Percentiles rank a stretch among this genome's conserved stretches.
phyloP scores from a whole-genome alignment of 30 jellyfish, hydroid and myxozoan genomes.

The Catostylus mosaicus region DNA sequence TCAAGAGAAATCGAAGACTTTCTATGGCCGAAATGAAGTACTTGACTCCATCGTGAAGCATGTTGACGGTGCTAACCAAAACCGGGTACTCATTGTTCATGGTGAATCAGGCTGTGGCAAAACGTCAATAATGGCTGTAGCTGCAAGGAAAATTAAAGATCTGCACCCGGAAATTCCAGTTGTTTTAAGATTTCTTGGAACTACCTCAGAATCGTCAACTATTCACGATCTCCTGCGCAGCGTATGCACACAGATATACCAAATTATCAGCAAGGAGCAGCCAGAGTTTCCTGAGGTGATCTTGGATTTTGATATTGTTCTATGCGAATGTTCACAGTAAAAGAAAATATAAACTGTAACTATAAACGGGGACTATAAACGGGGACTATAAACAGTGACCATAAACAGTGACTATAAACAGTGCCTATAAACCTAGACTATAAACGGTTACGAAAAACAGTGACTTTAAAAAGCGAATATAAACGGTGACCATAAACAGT shows the following conservation, averaged over 20 bases:
- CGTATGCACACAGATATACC: slow-evolving; percentile 68
- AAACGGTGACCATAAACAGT: too few species aligned
- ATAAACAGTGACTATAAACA: too few species aligned
- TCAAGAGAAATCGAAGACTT: slow-evolving; percentile 60
- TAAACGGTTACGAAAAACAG: too few species aligned
- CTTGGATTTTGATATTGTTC: neutral
- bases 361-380: too few species aligned
- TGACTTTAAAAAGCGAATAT: too few species aligned
- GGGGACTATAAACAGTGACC: too few species aligned
- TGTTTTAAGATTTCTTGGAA: slow-evolving; percentile 79
- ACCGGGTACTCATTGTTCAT: slow-evolving; percentile 55
- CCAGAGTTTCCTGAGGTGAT: slow-evolving; percentile 60
- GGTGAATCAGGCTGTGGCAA: slow-evolving; percentile 94
- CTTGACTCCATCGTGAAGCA: slow-evolving; percentile 48
- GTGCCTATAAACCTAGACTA: too few species aligned
- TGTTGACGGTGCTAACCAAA: slow-evolving; percentile 23
- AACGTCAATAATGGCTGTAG: slow-evolving; percentile 84
- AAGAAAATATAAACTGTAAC: too few species aligned
- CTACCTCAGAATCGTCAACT: slow-evolving; percentile 84
- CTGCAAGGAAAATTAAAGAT: slow-evolving; percentile 61
- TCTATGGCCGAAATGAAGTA: slow-evolving; percentile 77
- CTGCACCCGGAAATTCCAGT: slow-evolving; percentile 44
- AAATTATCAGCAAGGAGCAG: neutral
- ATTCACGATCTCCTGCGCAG: slow-evolving; percentile 44
- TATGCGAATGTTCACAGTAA: neutral